Evolutionary conservation across 2,888 invertebrate species (phyloP).

Genomic region (Neoscelio sp.): DNA sequence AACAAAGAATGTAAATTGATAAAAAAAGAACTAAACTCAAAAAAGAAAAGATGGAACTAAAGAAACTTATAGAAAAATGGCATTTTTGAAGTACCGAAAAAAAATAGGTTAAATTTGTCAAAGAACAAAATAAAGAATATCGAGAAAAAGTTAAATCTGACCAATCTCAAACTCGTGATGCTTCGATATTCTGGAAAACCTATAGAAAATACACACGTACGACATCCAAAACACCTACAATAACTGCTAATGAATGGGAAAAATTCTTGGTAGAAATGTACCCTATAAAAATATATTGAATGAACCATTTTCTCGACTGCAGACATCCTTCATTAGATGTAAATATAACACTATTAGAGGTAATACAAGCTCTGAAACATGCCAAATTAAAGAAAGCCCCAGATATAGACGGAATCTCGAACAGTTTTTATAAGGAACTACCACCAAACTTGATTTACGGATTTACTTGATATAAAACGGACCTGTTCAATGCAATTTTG

Average conservation of each 20-base stretch:
- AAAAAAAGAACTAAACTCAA: slow-evolving; percentile 8
- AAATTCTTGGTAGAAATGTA: too few species aligned
- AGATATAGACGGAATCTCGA: slow-evolving; percentile 52
- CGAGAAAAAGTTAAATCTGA: too few species aligned
- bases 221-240: too few species aligned
- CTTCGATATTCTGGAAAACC: too few species aligned
- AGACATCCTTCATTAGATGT: slow-evolving; percentile 18
- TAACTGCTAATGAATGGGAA: too few species aligned
- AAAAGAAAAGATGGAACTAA: slow-evolving; percentile 1
- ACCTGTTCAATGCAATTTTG: slow-evolving; percentile 30
- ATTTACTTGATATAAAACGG: neutral
- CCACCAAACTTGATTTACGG: slow-evolving; percentile 28
- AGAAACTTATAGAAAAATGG: too few species aligned
- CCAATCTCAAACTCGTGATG: too few species aligned
- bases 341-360: slow-evolving; percentile 16
- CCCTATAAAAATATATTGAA: too few species aligned
- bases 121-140: too few species aligned
- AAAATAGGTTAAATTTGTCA: too few species aligned
- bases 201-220: too few species aligned
- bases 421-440: slow-evolving; percentile 37
- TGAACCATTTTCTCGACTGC: neutral
- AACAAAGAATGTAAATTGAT: slow-evolving; percentile 1
- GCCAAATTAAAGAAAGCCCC: slow-evolving; percentile 55
- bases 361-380: slow-evolving; percentile 12
- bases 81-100: too few species aligned